Evolutionary conservation across 2,888 invertebrate species (phyloP), one percentile per base, ranked within the genome.

Genomic region (Trichogramma dendrolimi): DNA sequence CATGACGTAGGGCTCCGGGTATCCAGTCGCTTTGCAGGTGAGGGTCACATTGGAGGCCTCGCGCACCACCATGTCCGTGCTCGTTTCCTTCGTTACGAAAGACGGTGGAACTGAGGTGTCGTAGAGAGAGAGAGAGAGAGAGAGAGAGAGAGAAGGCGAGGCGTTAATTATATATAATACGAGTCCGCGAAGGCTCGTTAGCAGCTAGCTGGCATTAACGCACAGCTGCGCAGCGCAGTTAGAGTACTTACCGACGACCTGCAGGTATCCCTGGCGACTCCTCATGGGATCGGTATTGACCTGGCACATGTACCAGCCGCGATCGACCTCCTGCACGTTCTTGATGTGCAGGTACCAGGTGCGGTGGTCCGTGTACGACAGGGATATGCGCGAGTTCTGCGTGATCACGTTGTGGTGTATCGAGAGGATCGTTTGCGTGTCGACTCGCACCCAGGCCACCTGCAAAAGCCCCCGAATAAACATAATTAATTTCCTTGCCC

Each of bases 251-350:
- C 94, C 94, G 50, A 94, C 92, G 69, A 94, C 93, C 83, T 94
- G 92, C 43, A 94, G 83, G 78, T 93, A 94, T 60, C 94, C 94
- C 76, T 92, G 91, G 61, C 91, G 85, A 64, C 91, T 91, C 68
- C 92, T 84, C 94, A 94, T 94, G n/a, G 94, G 94, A 80, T 94
- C 92, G 1, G 94, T 94, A 81, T 94, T 94, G 69, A 94, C 89
- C 80, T 94, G 93, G 77, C 93, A 93, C 93, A 93, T 93, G 78
- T 87, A 94, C 92, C 92, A 94, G 64, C 94, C 94, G 3, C 93
- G 85, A 81, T 94, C 94, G 51, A 87, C 85, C 78, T 94, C 93
- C 75, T 92, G 91, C 42, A 92, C 92, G 75, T 89, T 88, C 79
- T 90, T 90, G 79, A 94, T 91, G 77, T 93, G 94, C 67, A 94